A percentile compares a stretch with the other conserved stretches of the same genome.
Conservation (phyloP, 1,140 invertebrate genomes). For the Atta cephalotes region DNA sequence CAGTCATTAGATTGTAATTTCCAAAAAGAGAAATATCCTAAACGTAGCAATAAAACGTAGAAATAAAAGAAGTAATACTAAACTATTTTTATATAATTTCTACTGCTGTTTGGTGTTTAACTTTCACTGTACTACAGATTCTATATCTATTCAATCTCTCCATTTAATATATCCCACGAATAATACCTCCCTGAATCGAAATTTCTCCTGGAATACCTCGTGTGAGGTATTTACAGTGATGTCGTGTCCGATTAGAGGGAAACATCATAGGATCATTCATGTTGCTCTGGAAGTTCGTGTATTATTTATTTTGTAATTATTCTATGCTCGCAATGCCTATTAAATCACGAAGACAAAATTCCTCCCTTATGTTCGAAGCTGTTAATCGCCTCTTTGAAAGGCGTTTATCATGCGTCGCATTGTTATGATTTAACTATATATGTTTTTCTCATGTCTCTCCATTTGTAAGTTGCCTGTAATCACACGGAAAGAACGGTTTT, state of each 20-base stretch:
- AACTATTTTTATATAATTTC: neutral
- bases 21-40: neutral
- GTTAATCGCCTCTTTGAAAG: neutral
- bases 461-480: neutral
- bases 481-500: no score
- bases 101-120: neutral
- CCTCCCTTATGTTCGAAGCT: neutral
- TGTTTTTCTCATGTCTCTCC: neutral
- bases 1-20: neutral
- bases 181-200: constrained; percentile 1
- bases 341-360: constrained; percentile 20
- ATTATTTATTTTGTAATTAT: constrained; percentile 69
- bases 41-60: neutral
- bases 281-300: constrained; percentile 61
- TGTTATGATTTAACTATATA: constrained; percentile 13
- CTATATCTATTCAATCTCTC: neutral
- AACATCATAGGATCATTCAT: constrained; percentile 60
- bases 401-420: neutral
- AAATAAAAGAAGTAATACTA: neutral
- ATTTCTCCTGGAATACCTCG: constrained; percentile 18
- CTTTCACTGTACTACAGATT: neutral
- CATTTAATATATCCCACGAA: neutral
- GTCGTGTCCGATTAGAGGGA: constrained; percentile 66
- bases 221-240: constrained; percentile 26
- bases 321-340: constrained; percentile 45